These are phyloP conservation scores for Nymphalis io DNA, from an alignment of 1,140 invertebrate species.

Conservation along the genomic window DNA sequence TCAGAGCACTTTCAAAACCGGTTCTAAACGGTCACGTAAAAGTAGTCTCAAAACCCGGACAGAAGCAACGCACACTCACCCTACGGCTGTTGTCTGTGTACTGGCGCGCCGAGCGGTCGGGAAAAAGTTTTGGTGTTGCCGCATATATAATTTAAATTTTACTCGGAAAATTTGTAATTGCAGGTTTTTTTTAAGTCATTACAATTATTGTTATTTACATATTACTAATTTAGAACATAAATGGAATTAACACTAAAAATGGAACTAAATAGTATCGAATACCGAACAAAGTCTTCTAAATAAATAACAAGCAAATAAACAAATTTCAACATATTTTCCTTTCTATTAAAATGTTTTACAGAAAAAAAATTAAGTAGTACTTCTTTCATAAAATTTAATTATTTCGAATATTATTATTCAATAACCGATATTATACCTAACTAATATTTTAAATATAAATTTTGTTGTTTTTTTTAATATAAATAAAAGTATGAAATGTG, in stretches of 20 bases:
- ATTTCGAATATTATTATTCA: background rate
- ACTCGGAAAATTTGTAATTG: background rate
- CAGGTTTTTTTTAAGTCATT: background rate
- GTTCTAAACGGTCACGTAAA: constrained; percentile 57
- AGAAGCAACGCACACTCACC: constrained; percentile 35
- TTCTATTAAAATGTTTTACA: background rate
- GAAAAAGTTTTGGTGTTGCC: constrained; percentile 38
- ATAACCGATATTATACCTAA: too few relatives aligned
- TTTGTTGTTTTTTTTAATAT: too few relatives aligned
- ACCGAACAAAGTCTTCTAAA: background rate
- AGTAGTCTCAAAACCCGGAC: constrained; percentile 45
- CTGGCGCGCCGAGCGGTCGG: constrained; percentile 31
- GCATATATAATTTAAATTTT: constrained; percentile 9
- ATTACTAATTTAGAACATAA: too few relatives aligned
- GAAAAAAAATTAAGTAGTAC: background rate
- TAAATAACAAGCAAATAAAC: background rate
- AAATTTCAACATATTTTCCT: background rate
- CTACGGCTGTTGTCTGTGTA: constrained; percentile 41
- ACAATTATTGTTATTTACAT: too few relatives aligned
- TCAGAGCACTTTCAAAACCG: constrained; percentile 58
- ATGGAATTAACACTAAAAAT: too few relatives aligned
- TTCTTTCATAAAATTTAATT: background rate
- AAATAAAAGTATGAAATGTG: too few relatives aligned
- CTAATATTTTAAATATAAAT: too few relatives aligned
- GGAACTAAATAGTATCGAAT: too few relatives aligned